Percentiles rank a stretch among this genome's conserved stretches.
phyloP scores from a whole-genome alignment of 2,797 vertebrate genomes.

The Cynopterus sphinx region DNA sequence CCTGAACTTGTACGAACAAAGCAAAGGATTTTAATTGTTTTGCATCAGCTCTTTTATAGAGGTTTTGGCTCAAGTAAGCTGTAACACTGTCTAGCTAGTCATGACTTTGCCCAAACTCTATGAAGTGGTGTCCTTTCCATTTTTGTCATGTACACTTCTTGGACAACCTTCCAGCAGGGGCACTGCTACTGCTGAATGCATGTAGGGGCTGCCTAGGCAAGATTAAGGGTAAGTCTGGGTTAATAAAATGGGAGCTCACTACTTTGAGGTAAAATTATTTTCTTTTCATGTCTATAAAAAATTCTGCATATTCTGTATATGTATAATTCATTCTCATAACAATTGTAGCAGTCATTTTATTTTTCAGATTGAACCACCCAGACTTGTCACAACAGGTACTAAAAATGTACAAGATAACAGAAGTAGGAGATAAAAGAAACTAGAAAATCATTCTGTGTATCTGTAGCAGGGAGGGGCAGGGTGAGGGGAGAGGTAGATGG shows the following conservation, averaged over 20 bases:
- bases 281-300: slow-evolving; percentile 34
- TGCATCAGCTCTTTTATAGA: neutral
- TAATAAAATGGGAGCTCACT: slow-evolving; percentile 30
- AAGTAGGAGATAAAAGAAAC: neutral
- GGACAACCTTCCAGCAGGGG: neutral
- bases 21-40: neutral
- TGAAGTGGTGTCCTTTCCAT: neutral
- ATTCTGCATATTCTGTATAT: slow-evolving; percentile 31
- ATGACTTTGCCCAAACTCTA: neutral
- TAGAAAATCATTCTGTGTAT: neutral
- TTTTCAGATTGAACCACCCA: neutral
- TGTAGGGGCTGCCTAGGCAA: neutral
- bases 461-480: neutral
- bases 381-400: neutral
- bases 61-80: neutral
- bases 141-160: neutral
- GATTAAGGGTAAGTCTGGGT: neutral
- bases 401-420: neutral
- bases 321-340: neutral
- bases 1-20: neutral
- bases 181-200: too few species aligned
- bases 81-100: neutral
- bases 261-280: slow-evolving; percentile 47
- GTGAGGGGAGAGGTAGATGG: too few species aligned
- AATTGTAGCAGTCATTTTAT: neutral